Conservation (phyloP, 30 jellyfish, hydroid and myxozoan genomes). For the Sanderia malayensis region DNA sequence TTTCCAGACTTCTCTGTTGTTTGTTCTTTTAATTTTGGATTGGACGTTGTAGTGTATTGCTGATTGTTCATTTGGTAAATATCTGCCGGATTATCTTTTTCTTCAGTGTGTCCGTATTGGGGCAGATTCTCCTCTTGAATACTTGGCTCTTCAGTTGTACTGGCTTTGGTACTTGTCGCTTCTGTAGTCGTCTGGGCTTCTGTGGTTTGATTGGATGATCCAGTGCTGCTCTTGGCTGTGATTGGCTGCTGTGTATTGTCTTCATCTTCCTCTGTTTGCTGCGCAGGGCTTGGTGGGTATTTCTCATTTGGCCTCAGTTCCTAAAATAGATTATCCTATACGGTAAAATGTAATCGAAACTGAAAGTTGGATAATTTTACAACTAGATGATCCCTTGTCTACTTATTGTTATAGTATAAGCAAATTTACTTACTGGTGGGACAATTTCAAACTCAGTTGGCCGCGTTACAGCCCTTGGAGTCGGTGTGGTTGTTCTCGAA, state of each 20-base stretch:
- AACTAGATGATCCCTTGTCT: no score
- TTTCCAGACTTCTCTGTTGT: background rate
- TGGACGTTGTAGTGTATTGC: background rate
- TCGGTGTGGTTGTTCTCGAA: constrained; percentile 19
- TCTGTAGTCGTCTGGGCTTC: background rate
- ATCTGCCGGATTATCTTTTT: background rate
- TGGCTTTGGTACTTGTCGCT: background rate
- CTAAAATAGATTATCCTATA: no score
- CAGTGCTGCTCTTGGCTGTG: constrained; percentile 45
- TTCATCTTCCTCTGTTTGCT: background rate
- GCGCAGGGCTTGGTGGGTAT: background rate
- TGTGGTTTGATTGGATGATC: constrained; percentile 32
- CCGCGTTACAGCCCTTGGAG: constrained; percentile 22
- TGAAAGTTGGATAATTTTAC: no score
- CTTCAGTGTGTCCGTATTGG: background rate
- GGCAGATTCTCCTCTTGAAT: constrained; percentile 5
- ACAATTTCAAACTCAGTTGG: constrained; percentile 57
- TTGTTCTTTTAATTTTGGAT: background rate
- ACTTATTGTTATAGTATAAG: no score
- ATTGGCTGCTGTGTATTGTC: constrained; percentile 37
- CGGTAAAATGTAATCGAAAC: no score
- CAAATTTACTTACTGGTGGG: constrained; percentile 38
- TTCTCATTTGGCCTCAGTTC: background rate
- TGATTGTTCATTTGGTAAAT: background rate
- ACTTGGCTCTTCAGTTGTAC: constrained; percentile 24